Conservation (phyloP, 2,888 invertebrate species). For the Drosophila lutescens region DNA sequence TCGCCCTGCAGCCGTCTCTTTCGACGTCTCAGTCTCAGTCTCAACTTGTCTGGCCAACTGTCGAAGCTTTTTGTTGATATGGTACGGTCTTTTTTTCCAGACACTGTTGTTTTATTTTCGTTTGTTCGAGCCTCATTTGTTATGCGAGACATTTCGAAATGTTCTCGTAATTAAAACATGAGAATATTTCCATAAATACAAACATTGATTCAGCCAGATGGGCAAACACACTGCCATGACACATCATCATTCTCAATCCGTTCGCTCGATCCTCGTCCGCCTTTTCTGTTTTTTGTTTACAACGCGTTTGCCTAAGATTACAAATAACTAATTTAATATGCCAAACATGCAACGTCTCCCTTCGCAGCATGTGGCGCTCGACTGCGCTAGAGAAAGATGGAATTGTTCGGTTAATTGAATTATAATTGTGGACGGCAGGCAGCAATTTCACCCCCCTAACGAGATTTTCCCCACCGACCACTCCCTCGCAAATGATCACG, state of each 20-base stretch:
- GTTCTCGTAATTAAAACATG: conserved; percentile 69
- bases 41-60: conserved; percentile 40
- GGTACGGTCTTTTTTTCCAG: conserved; percentile 1
- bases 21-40: conserved; percentile 17
- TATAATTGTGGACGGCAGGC: conserved; percentile 62
- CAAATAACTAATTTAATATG: conserved; percentile 76
- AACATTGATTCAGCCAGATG: conserved; percentile 31
- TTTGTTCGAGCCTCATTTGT: conserved; percentile 53
- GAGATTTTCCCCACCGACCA: conserved; percentile 7
- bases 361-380: conserved; percentile 60
- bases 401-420: conserved; percentile 72
- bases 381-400: conserved; percentile 33
- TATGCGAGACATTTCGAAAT: conserved; percentile 56
- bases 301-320: conserved; percentile 31
- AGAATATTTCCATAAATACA: conserved; percentile 70
- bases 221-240: conserved; percentile 29
- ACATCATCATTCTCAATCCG: conserved; percentile 30
- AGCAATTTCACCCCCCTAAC: background rate
- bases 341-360: conserved; percentile 56
- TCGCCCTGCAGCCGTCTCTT: conserved; percentile 13
- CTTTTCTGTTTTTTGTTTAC: conserved; percentile 52
- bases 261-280: conserved; percentile 14
- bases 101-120: conserved; percentile 9
- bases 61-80: conserved; percentile 12
- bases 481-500: conserved; percentile 55